Percentiles rank a stretch among this genome's conserved stretches.
Evolutionary conservation across 2,797 vertebrate species (phyloP).

Genomic region (Rhinogobio ventralis): DNA sequence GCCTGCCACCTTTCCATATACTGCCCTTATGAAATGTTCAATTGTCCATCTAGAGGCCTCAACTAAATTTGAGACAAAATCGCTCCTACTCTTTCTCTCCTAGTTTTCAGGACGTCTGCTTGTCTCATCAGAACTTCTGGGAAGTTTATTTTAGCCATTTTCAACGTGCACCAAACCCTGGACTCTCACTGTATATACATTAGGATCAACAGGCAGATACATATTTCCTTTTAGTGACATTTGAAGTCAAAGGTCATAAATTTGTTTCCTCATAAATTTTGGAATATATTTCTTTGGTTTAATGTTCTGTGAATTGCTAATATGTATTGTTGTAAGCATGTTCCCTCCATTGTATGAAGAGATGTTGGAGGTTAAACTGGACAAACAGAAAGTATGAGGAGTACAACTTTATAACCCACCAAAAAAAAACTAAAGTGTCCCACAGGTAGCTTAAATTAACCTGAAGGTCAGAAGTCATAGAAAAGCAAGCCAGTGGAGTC

Average conservation of each 20-base stretch:
- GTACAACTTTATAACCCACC: conserved; percentile 11
- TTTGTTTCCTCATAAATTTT: not conserved
- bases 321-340: not conserved
- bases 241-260: conserved; percentile 18
- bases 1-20: not conserved
- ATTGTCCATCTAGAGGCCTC: conserved; percentile 5
- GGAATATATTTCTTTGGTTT: not conserved
- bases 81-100: not conserved
- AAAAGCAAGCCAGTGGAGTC: not conserved
- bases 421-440: conserved; percentile 8
- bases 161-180: not conserved
- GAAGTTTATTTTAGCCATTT: conserved; percentile 4
- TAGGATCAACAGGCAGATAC: not conserved
- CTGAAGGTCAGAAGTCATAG: not conserved
- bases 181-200: conserved; percentile 31
- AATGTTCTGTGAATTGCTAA: conserved; percentile 27
- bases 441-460: not conserved
- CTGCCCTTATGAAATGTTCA: not conserved
- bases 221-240: conserved; percentile 1
- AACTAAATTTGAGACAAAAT: not conserved
- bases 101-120: conserved; percentile 37
- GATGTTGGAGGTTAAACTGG: not conserved
- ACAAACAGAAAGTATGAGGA: conserved; percentile 7
- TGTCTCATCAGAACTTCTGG: conserved; percentile 33
- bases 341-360: not conserved